phyloP scores from a whole-genome alignment of 2,888 invertebrate species.

The Diarsia brunnea region DNA sequence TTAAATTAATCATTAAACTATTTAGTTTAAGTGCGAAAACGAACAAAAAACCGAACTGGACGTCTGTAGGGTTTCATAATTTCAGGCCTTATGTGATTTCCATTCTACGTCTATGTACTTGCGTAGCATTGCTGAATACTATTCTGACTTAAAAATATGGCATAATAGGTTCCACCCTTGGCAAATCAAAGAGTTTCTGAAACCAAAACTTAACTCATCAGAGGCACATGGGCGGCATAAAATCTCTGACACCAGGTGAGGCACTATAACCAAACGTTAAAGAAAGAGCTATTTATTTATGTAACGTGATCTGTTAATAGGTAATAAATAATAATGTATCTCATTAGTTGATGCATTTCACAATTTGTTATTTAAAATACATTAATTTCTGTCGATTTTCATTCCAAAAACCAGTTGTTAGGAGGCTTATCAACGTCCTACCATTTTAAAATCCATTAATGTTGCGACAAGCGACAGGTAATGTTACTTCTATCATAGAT shows the following conservation, averaged over 20 bases:
- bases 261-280: no score
- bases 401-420: background rate
- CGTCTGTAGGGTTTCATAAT: constrained; percentile 8
- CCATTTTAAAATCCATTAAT: background rate
- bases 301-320: background rate
- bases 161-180: background rate
- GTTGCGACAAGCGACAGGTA: background rate
- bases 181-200: background rate
- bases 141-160: background rate
- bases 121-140: background rate
- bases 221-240: no score
- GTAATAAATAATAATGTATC: background rate
- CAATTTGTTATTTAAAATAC: background rate
- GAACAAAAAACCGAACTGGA: background rate
- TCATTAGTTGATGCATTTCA: background rate
- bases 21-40: constrained; percentile 1
- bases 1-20: background rate
- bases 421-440: background rate
- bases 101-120: background rate
- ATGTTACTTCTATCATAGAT: background rate
- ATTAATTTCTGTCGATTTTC: background rate
- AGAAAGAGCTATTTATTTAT: background rate
- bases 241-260: no score
- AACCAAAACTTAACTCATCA: background rate
- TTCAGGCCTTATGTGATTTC: background rate